Conservation (phyloP, 2,797 vertebrate genomes). For the Galaxias olidus region DNA sequence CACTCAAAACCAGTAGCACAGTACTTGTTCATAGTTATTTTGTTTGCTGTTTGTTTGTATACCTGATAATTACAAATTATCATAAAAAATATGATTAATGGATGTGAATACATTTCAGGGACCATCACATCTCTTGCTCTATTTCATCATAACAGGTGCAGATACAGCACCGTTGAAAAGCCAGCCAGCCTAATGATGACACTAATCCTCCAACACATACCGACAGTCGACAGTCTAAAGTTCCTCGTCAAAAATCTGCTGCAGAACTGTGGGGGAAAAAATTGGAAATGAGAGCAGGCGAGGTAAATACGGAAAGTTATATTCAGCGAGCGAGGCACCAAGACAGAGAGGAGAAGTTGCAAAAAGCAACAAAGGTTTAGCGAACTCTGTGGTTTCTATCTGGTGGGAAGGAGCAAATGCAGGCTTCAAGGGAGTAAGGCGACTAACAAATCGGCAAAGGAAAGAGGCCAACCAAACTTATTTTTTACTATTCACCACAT, state of each 20-base stretch:
- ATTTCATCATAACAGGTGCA: neutral
- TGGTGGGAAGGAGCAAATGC: conserved; percentile 12
- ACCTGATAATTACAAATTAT: too few species aligned
- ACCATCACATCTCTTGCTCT: too few species aligned
- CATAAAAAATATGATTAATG: too few species aligned
- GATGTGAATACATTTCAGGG: too few species aligned
- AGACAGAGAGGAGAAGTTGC: neutral
- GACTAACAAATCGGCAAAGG: too few species aligned
- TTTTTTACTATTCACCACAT: neutral
- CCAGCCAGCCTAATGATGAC: conserved; percentile 18
- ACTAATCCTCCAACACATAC: conserved; percentile 23
- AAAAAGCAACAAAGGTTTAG: conserved; percentile 12
- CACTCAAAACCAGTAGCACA: too few species aligned
- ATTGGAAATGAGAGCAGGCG: conserved; percentile 13
- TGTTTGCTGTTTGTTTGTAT: too few species aligned
- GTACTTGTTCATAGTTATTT: too few species aligned
- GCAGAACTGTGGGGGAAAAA: too few species aligned
- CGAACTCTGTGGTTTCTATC: conserved; percentile 34
- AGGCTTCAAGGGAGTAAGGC: neutral
- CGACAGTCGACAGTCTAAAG: too few species aligned
- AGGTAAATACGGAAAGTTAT: conserved; percentile 35
- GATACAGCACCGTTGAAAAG: conserved; percentile 8
- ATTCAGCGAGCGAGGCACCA: conserved; percentile 35
- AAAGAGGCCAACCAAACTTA: too few species aligned
- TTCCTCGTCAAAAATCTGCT: too few species aligned